These are phyloP conservation scores for Piscicola geometra DNA, from an alignment of 2,888 invertebrate species.

Conservation along the genomic window DNA sequence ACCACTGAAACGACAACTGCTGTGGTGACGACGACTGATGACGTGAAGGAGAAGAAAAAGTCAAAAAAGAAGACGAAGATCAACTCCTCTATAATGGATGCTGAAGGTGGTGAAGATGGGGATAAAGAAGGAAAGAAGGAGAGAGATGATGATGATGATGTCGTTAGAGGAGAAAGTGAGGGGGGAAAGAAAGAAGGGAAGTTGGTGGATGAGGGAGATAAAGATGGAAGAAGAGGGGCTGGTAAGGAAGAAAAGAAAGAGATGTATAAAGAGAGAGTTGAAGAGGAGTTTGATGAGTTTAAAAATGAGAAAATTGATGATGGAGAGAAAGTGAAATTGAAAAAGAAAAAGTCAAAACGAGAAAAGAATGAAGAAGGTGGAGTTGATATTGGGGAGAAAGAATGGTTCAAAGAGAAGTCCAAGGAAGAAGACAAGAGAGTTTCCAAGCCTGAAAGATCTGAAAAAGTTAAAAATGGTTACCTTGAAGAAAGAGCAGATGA, in stretches of 20 bases:
- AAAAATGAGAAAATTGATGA: neutral
- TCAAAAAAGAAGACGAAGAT: neutral
- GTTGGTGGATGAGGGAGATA: neutral
- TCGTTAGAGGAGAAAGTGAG: neutral
- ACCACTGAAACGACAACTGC: neutral
- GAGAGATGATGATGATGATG: neutral
- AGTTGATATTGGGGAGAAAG: neutral
- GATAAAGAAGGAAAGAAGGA: neutral
- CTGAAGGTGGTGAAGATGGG: neutral
- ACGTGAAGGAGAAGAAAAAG: neutral
- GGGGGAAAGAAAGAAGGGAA: neutral
- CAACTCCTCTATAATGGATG: neutral
- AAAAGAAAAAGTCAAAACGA: slow-evolving; percentile 3
- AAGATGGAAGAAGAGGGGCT: neutral
- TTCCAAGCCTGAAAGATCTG: neutral
- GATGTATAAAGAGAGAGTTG: neutral
- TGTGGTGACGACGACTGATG: neutral
- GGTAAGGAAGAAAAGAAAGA: neutral
- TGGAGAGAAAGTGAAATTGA: neutral
- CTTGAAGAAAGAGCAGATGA: too few species aligned
- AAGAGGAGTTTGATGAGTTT: neutral
- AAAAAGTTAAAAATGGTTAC: neutral
- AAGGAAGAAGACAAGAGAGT: neutral
- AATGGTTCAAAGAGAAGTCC: neutral
- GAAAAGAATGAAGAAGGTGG: neutral